These are phyloP conservation scores for Heliornis fulica DNA, from an alignment of 2,113 vertebrate genomes.

Conservation along the genomic window DNA sequence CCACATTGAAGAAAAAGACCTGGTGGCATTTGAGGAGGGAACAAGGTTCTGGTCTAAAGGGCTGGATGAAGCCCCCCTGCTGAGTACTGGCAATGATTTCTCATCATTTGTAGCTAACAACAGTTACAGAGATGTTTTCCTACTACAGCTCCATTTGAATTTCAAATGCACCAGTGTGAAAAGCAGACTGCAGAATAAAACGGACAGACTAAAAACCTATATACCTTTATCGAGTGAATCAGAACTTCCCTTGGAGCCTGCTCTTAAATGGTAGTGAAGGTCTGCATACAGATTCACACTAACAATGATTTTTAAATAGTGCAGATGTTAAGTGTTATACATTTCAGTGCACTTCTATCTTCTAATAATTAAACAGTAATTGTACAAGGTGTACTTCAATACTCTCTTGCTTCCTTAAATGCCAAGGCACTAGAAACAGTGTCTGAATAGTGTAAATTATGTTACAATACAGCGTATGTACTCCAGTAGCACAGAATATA, in stretches of 20 bases:
- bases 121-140: background rate
- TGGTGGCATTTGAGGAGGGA: background rate
- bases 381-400: background rate
- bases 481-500: background rate
- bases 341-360: background rate
- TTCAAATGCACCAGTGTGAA: background rate
- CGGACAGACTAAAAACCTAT: background rate
- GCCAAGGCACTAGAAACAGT: background rate
- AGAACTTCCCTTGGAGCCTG: background rate
- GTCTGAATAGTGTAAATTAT: background rate
- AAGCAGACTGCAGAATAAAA: background rate
- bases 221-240: background rate
- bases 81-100: background rate
- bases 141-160: background rate
- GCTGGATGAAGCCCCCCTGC: slow-evolving; percentile 3
- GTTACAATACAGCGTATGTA: background rate
- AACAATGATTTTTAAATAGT: background rate
- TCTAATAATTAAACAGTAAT: background rate
- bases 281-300: background rate
- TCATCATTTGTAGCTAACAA: background rate
- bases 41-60: background rate
- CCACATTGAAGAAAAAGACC: background rate
- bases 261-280: background rate
- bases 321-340: background rate
- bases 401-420: background rate